Evolutionary conservation across 2,888 invertebrate genomes (phyloP).

Genomic region (Adelphocoris suturalis): DNA sequence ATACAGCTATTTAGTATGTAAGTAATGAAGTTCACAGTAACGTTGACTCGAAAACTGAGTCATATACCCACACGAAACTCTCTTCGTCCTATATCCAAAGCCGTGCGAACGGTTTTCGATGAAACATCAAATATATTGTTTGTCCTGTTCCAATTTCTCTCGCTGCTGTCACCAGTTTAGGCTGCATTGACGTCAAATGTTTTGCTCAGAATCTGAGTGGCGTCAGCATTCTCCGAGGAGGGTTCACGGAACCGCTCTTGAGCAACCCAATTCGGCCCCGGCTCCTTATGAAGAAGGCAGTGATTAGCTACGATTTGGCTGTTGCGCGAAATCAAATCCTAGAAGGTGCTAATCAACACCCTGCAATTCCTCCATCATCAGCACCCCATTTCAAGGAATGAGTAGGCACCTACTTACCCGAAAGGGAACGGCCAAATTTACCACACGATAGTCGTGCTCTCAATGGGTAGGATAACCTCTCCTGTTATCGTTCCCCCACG

Average conservation of each 20-base stretch:
- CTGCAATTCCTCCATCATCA: neutral
- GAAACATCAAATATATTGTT: neutral
- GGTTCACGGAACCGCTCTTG: conserved; percentile 5
- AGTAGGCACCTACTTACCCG: neutral
- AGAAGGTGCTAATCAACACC: neutral
- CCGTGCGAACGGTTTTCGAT: neutral
- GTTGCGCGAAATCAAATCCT: neutral
- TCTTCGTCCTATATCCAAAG: neutral
- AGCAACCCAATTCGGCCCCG: conserved; percentile 6
- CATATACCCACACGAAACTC: too few species aligned
- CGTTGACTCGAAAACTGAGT: too few species aligned
- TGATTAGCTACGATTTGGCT: neutral
- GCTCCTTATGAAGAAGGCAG: neutral
- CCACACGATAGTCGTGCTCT: too few species aligned
- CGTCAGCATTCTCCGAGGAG: conserved; percentile 9
- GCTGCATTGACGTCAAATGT: conserved; percentile 17
- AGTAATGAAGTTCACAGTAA: too few species aligned
- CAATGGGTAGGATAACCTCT: too few species aligned
- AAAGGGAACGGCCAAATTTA: too few species aligned
- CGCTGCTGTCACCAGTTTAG: conserved; percentile 29
- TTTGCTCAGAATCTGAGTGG: neutral
- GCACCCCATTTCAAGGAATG: neutral
- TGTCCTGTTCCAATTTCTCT: neutral
- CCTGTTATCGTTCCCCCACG: too few species aligned
- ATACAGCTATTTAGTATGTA: too few species aligned